Percentiles rank a stretch among this genome's conserved stretches.
Evolutionary conservation across 2,113 vertebrate species (phyloP).

Genomic region (Recurvirostra avosetta): DNA sequence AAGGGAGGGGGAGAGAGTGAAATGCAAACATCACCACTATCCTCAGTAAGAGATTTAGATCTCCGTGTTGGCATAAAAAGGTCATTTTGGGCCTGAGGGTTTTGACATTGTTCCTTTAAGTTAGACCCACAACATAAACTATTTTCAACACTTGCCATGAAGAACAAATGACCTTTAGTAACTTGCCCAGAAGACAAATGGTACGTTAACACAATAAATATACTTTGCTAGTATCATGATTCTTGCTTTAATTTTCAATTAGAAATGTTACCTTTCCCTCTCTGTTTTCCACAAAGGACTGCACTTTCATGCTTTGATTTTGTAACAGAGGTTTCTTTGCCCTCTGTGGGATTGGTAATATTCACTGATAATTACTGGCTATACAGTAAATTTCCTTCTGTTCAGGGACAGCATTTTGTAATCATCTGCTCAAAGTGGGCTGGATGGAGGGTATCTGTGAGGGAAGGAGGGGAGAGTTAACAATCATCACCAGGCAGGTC

Average conservation of each 20-base stretch:
- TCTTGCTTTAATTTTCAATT: constrained; percentile 67
- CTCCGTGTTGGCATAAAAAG: constrained; percentile 72
- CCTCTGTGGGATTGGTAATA: not conserved
- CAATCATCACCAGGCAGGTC: not conserved
- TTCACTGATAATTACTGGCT: constrained; percentile 17
- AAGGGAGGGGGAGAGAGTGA: constrained; percentile 26
- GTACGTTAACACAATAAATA: constrained; percentile 75
- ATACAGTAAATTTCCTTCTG: constrained; percentile 5
- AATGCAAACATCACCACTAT: constrained; percentile 59
- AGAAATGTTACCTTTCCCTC: constrained; percentile 16
- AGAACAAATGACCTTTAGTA: constrained; percentile 83
- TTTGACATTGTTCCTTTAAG: constrained; percentile 81
- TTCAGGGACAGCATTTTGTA: constrained; percentile 29
- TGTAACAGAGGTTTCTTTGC: not conserved
- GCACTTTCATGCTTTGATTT: not conserved
- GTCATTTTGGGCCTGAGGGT: constrained; percentile 72
- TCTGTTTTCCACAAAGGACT: not conserved
- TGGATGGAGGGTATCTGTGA: not conserved
- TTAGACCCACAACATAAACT: constrained; percentile 78
- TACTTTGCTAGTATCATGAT: constrained; percentile 35
- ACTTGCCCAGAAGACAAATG: constrained; percentile 78
- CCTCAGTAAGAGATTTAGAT: constrained; percentile 70
- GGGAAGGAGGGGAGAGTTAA: not conserved
- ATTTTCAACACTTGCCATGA: constrained; percentile 82
- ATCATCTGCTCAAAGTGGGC: not conserved